Percentiles rank a stretch among this genome's conserved stretches.
Evolutionary conservation across 2,888 invertebrate genomes (phyloP).

Genomic region (Hedychridium roseum): DNA sequence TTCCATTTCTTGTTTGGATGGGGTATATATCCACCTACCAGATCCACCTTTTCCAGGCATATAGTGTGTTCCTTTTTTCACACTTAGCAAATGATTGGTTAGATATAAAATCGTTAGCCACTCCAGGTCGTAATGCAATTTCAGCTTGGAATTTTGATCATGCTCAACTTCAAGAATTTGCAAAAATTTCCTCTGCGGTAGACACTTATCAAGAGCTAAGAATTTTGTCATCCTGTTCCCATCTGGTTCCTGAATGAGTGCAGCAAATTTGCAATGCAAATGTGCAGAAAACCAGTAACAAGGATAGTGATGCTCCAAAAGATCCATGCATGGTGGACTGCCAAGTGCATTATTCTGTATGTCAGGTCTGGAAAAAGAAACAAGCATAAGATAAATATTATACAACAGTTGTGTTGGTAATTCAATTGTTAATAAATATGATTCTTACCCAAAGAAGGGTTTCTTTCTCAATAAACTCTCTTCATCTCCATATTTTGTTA

Average conservation of each 20-base stretch:
- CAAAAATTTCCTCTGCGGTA: constrained; percentile 87
- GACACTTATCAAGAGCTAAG: constrained; percentile 94
- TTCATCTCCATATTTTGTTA: constrained; percentile 85
- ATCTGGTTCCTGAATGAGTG: constrained; percentile 73
- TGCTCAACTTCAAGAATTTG: constrained; percentile 80
- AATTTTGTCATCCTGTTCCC: constrained; percentile 76
- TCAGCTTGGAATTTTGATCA: constrained; percentile 68
- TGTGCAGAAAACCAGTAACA: constrained; percentile 97
- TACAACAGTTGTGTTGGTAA: constrained; percentile 6
- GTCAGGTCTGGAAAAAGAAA: constrained; percentile 73
- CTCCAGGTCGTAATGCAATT: constrained; percentile 81
- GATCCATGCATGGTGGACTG: constrained; percentile 83
- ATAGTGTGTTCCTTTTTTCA: constrained; percentile 74
- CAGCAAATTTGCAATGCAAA: constrained; percentile 95
- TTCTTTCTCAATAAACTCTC: constrained; percentile 77
- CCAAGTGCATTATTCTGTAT: constrained; percentile 85
- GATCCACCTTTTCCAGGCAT: constrained; percentile 82
- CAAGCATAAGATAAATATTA: constrained; percentile 4
- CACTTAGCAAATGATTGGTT: constrained; percentile 88
- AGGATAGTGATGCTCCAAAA: constrained; percentile 84
- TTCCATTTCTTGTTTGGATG: constrained; percentile 78
- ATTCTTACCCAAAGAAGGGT: constrained; percentile 77
- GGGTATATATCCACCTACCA: constrained; percentile 78
- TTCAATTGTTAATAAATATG: constrained; percentile 2
- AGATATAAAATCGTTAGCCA: constrained; percentile 89